A percentile compares a stretch with the other conserved stretches of the same genome.
Evolutionary conservation across 1,140 invertebrate species (phyloP).

Genomic region (Drosophila chauvacae): DNA sequence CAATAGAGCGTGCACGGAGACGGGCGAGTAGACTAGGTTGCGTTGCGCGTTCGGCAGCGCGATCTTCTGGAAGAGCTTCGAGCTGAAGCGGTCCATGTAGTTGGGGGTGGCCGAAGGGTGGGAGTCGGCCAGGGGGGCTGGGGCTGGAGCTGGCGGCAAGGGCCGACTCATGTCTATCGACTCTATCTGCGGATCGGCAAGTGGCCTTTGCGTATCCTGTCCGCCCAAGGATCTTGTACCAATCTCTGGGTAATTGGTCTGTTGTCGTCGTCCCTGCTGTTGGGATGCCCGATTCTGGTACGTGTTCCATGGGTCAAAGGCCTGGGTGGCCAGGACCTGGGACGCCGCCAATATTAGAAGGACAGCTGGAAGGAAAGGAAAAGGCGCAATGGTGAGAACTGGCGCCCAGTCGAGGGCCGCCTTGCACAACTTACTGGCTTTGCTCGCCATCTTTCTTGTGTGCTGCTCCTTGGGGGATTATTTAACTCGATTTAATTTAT

Average conservation of each 20-base stretch:
- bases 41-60: background rate
- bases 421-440: slow-evolving; percentile 42
- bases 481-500: slow-evolving; percentile 8
- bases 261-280: no score
- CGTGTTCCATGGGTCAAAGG: no score
- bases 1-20: slow-evolving; percentile 65
- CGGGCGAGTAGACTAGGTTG: slow-evolving; percentile 70
- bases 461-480: slow-evolving; percentile 11
- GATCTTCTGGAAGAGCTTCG: slow-evolving; percentile 56
- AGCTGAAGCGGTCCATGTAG: slow-evolving; percentile 65
- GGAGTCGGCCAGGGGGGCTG: background rate
- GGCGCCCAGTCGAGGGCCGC: background rate
- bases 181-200: background rate
- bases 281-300: no score
- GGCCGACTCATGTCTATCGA: background rate
- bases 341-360: slow-evolving; percentile 17
- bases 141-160: background rate
- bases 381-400: background rate
- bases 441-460: slow-evolving; percentile 56
- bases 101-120: slow-evolving; percentile 39
- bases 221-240: no score
- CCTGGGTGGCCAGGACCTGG: slow-evolving; percentile 9
- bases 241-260: background rate
- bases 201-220: background rate
- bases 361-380: slow-evolving; percentile 15